phyloP scores from a whole-genome alignment of 2,113 vertebrate species.

The Phylloscopus trochilus region DNA sequence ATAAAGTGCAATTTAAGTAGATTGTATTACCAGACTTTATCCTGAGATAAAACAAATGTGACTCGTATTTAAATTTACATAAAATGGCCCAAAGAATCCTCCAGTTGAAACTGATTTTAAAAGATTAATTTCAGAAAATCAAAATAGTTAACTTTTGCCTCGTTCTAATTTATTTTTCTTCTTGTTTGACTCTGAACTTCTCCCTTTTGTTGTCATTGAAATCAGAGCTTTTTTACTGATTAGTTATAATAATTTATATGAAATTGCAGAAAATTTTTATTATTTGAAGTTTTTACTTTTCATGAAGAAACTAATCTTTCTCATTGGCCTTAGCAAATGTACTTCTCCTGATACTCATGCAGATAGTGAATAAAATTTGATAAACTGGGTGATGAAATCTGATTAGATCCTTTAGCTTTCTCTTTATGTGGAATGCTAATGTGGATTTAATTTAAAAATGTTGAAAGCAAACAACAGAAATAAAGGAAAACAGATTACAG shows the following conservation, averaged over 20 bases:
- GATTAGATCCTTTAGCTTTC: not conserved
- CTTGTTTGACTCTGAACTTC: not conserved
- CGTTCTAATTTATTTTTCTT: not conserved
- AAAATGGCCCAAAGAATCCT: not conserved
- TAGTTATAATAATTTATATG: not conserved
- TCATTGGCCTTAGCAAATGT: not conserved
- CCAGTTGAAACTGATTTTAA: not conserved
- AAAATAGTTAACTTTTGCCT: not conserved
- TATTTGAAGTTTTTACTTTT: not conserved
- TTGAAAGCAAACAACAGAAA: not conserved
- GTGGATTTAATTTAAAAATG: constrained; percentile 11
- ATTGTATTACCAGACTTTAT: not conserved
- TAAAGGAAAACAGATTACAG: not conserved
- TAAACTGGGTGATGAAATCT: not conserved
- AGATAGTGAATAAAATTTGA: not conserved
- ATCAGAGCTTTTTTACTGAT: not conserved
- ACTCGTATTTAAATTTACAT: not conserved
- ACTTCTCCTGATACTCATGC: not conserved
- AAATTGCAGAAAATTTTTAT: too few relatives aligned
- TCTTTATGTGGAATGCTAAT: not conserved
- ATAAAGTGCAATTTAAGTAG: not conserved
- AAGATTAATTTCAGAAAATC: not conserved
- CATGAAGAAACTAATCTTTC: not conserved
- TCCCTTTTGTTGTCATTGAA: not conserved
- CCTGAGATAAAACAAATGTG: not conserved